A percentile compares a stretch with the other conserved stretches of the same genome.
phyloP scores from a whole-genome alignment of 2,113 vertebrate species.

The Cyrtonyx montezumae region DNA sequence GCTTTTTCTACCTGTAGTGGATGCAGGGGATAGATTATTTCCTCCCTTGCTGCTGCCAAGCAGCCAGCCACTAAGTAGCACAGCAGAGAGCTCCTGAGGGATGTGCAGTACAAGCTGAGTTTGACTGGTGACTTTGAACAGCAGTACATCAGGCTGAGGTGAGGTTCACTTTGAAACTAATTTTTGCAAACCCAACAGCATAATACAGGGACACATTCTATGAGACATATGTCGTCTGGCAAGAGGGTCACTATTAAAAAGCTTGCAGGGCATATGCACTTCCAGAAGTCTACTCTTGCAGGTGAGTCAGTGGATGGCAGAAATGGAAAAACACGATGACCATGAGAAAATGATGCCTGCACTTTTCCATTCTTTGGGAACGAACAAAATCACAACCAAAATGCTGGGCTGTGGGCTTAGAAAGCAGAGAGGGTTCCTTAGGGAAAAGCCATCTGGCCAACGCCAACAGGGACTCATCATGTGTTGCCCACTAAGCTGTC shows the following conservation, averaged over 20 bases:
- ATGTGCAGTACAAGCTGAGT: neutral
- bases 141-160: neutral
- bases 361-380: neutral
- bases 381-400: neutral
- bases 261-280: slow-evolving; percentile 56
- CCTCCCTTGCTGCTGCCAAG: neutral
- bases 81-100: neutral
- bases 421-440: neutral
- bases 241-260: slow-evolving; percentile 28
- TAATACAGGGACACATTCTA: slow-evolving; percentile 41
- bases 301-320: neutral
- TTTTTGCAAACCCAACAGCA: slow-evolving; percentile 46
- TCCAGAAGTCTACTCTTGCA: slow-evolving; percentile 38
- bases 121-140: slow-evolving; percentile 18
- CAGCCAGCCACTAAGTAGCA: neutral
- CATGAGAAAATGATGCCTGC: neutral
- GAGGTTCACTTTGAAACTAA: slow-evolving; percentile 39
- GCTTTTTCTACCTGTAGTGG: rapidly evolving
- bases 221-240: slow-evolving; percentile 55
- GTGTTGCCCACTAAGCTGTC: slow-evolving; percentile 30
- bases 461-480: neutral
- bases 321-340: slow-evolving; percentile 39
- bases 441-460: neutral
- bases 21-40: neutral
- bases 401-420: neutral